Conservation (phyloP, 1,140 invertebrate species). For the Cylas formicarius region DNA sequence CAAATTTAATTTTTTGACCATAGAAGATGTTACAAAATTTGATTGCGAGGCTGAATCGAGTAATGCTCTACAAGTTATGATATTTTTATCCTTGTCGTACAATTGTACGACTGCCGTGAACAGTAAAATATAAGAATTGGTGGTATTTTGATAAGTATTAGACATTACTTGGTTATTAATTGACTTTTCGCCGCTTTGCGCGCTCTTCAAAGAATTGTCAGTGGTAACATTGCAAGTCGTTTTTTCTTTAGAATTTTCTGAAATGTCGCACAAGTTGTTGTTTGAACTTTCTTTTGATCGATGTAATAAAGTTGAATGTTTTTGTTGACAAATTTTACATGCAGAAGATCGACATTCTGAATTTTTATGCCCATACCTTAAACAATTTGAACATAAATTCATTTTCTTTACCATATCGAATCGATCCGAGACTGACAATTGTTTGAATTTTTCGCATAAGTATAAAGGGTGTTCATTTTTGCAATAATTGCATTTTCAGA, state of each 20-base stretch:
- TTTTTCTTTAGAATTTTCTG: too few relatives aligned
- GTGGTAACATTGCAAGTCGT: too few relatives aligned
- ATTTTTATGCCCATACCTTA: conserved; percentile 6
- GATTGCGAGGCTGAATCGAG: conserved; percentile 13
- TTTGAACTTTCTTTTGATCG: too few relatives aligned
- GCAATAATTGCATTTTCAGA: conserved; percentile 1
- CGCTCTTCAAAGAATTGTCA: too few relatives aligned
- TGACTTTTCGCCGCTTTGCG: too few relatives aligned
- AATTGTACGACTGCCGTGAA: conserved; percentile 9
- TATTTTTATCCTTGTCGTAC: conserved; percentile 1
- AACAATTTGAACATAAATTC: conserved; percentile 15
- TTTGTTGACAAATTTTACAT: too few relatives aligned
- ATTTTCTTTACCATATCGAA: conserved; percentile 8
- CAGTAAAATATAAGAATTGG: conserved; percentile 9
- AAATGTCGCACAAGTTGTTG: too few relatives aligned
- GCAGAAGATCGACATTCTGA: conserved; percentile 11
- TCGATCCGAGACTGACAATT: conserved; percentile 2
- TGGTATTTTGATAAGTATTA: background rate
- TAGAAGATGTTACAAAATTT: conserved; percentile 10
- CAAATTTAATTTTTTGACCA: conserved; percentile 5
- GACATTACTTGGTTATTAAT: background rate
- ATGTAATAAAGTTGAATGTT: too few relatives aligned
- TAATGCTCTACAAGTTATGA: conserved; percentile 4
- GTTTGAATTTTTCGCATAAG: conserved; percentile 6
- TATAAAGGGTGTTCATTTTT: conserved; percentile 5